Evolutionary conservation across 64 coral and sea anemone genomes (phyloP).

Genomic region (Stylophora pistillata): DNA sequence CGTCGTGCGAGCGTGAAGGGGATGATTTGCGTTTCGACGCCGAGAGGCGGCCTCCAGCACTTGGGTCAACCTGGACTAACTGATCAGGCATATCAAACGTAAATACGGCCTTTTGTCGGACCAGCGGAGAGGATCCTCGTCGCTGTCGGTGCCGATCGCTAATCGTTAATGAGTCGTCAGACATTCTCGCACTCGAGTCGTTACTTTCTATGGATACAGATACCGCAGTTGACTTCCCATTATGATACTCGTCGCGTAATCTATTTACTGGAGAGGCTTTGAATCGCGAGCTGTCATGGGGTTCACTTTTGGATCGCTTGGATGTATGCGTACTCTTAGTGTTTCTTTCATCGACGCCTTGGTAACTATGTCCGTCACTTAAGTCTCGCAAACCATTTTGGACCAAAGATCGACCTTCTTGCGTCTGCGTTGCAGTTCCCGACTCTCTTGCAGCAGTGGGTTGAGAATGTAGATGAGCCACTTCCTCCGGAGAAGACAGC

Average conservation of each 20-base stretch:
- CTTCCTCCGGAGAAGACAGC: not conserved
- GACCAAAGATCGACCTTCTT: not conserved
- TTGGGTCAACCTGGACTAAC: conserved; percentile 26
- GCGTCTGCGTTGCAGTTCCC: not conserved
- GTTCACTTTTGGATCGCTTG: not conserved
- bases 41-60: not conserved
- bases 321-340: not conserved
- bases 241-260: conserved; percentile 9
- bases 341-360: not conserved
- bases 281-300: not conserved
- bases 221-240: not conserved
- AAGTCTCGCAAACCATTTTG: not conserved
- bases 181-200: conserved; percentile 69
- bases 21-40: not conserved
- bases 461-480: not conserved
- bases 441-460: not conserved
- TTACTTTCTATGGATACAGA: conserved; percentile 66
- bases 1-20: not conserved
- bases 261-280: not conserved
- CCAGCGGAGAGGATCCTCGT: conserved; percentile 81
- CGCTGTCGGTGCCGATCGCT: conserved; percentile 62
- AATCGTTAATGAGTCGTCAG: conserved; percentile 73
- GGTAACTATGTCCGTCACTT: not conserved
- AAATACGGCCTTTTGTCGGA: conserved; percentile 87
- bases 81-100: conserved; percentile 81